phyloP scores from a whole-genome alignment of 2,113 vertebrate species.

The Etheostoma cragini region DNA sequence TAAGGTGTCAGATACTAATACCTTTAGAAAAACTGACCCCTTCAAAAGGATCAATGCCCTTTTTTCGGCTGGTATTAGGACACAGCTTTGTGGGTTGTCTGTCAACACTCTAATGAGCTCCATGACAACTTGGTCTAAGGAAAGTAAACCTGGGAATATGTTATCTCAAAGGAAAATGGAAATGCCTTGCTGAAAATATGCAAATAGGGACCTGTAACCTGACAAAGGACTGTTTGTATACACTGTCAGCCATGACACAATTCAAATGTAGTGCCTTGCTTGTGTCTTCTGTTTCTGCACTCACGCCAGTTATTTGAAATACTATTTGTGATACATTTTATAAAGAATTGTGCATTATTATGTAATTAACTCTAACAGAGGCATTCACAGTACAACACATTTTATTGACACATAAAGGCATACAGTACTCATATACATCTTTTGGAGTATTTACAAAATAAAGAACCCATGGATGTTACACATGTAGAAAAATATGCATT shows the following conservation, averaged over 20 bases:
- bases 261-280: not conserved
- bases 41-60: not conserved
- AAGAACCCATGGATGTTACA: conserved; percentile 90
- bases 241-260: not conserved
- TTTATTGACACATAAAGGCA: conserved; percentile 86
- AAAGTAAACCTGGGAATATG: not conserved
- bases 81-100: not conserved
- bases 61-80: not conserved
- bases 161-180: conserved; percentile 12
- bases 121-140: not conserved
- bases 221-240: not conserved
- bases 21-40: not conserved
- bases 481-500: conserved; percentile 98
- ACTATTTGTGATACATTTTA: not conserved
- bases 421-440: conserved; percentile 90
- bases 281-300: not conserved
- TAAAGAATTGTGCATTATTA: not conserved
- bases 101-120: not conserved
- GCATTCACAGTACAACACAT: conserved; percentile 79
- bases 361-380: not conserved
- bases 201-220: not conserved
- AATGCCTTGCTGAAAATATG: not conserved
- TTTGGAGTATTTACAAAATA: conserved; percentile 97
- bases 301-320: not conserved
- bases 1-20: not conserved